Conservation (phyloP, 2,888 invertebrate species). For the Fissipunctia ypsillon region DNA sequence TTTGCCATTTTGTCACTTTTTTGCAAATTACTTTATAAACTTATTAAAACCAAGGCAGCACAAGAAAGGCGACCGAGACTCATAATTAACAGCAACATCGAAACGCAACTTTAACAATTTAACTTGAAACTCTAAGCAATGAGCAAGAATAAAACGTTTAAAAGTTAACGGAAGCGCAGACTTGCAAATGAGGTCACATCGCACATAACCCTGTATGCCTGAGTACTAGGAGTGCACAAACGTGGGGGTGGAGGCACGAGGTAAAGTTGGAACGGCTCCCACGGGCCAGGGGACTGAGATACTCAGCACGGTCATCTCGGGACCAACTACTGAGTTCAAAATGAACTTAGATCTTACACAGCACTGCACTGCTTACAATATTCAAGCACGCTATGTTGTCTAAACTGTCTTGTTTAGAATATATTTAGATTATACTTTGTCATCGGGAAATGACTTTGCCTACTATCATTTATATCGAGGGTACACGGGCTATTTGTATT, state of each 20-base stretch:
- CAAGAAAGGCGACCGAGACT: neutral
- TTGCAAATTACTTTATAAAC: neutral
- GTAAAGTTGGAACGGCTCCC: slow-evolving; percentile 36
- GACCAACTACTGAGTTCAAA: slow-evolving; percentile 37
- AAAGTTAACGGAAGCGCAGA: slow-evolving; percentile 13
- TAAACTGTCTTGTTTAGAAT: neutral
- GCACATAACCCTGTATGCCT: slow-evolving; percentile 6
- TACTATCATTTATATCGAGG: neutral
- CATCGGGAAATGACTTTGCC: too few species aligned
- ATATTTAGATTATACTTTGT: neutral
- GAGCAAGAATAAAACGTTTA: slow-evolving; percentile 33
- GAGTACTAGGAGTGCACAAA: slow-evolving; percentile 27
- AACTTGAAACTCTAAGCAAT: slow-evolving; percentile 23
- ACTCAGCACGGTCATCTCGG: slow-evolving; percentile 38
- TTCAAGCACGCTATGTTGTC: neutral
- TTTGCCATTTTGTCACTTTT: neutral
- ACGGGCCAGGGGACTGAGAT: slow-evolving; percentile 8
- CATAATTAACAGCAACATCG: neutral
- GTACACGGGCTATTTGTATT: too few species aligned
- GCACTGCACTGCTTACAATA: neutral
- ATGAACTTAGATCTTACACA: slow-evolving; percentile 14
- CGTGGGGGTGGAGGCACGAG: neutral
- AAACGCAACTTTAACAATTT: slow-evolving; percentile 16
- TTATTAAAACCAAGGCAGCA: neutral
- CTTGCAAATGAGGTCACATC: slow-evolving; percentile 22